Percentiles rank a stretch among this genome's conserved stretches.
Evolutionary conservation across 2,113 vertebrate species (phyloP).

Genomic region (Lamprologus ornatipinnis): DNA sequence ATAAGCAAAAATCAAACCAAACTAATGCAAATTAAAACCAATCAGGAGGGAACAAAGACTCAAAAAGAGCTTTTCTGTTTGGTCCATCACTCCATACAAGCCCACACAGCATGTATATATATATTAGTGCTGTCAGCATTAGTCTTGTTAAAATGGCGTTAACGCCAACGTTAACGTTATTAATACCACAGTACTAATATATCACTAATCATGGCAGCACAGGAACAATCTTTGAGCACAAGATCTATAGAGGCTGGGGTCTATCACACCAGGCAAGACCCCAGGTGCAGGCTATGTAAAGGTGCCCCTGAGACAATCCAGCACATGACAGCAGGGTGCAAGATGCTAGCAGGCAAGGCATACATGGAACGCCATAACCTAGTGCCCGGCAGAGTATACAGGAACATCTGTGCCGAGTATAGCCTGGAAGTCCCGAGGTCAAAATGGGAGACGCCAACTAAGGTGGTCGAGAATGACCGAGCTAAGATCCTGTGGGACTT

Average conservation of each 20-base stretch:
- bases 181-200: background rate
- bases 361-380: background rate
- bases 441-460: background rate
- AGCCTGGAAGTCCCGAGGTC: fast-evolving
- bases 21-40: background rate
- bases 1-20: background rate
- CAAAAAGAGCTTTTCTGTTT: background rate
- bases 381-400: background rate
- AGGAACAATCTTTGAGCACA: background rate
- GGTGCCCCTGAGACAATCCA: background rate
- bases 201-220: background rate
- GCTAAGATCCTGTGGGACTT: background rate
- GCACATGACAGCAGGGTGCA: fast-evolving
- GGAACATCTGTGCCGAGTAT: fast-evolving
- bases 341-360: background rate
- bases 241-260: background rate
- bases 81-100: background rate
- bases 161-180: background rate
- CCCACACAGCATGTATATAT: background rate
- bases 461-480: background rate
- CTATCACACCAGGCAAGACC: background rate
- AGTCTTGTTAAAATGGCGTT: background rate
- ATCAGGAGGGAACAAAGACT: background rate
- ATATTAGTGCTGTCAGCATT: background rate
- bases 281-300: background rate